Evolutionary conservation across 2,113 vertebrate genomes (phyloP).

Genomic region (Salvelinus namaycush): DNA sequence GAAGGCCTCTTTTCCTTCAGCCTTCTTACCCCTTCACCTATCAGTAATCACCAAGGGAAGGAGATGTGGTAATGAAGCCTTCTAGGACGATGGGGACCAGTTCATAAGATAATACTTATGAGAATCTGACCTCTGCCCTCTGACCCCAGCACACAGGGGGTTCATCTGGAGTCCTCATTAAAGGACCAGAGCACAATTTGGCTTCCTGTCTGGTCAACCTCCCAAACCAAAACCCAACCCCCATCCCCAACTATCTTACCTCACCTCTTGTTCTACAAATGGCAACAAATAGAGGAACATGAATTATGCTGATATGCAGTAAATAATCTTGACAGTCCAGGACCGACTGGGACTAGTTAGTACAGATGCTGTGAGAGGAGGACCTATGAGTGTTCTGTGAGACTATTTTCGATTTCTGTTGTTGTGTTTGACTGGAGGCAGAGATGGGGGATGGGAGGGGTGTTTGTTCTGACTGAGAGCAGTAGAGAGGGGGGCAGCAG

Average conservation of each 20-base stretch:
- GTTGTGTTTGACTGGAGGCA: too few species aligned
- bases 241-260: not conserved
- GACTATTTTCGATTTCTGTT: not conserved
- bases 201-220: not conserved
- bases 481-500: too few species aligned
- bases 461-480: not conserved
- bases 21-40: slow-evolving; percentile 12
- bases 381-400: not conserved
- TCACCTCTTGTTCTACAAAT: not conserved
- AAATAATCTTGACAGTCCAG: not conserved
- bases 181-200: not conserved
- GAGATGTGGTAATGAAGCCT: not conserved
- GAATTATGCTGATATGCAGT: slow-evolving; percentile 11
- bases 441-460: too few species aligned
- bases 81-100: slow-evolving; percentile 1
- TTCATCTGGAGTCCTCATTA: slow-evolving; percentile 27
- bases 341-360: not conserved
- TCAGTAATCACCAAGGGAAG: not conserved
- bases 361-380: not conserved
- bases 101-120: slow-evolving; percentile 26
- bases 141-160: slow-evolving; percentile 10
- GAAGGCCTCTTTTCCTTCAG: slow-evolving; percentile 23
- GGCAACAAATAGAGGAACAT: not conserved
- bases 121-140: slow-evolving; percentile 34
- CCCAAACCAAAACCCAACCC: not conserved